Conservation (phyloP, 2,113 vertebrate genomes). For the Platysteira castanea region DNA sequence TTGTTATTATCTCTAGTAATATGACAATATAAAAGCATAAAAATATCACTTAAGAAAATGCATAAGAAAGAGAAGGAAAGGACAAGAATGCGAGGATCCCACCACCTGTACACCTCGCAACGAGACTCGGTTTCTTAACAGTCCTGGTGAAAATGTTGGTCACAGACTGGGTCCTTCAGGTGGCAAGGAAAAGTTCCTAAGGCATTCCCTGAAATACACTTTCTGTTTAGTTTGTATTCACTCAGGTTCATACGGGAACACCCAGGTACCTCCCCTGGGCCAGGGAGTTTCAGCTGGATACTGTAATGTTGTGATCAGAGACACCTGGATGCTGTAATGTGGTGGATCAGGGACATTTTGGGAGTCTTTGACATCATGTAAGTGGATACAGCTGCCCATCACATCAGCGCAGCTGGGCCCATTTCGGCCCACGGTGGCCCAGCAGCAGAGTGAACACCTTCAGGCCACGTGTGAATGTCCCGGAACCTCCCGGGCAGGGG, state of each 20-base stretch:
- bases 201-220: fast-evolving
- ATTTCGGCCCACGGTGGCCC: not conserved
- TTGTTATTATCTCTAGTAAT: no score
- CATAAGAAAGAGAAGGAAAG: not conserved
- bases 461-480: not conserved
- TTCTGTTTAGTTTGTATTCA: fast-evolving
- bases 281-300: fast-evolving
- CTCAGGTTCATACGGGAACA: not conserved
- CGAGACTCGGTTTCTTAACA: fast-evolving
- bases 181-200: fast-evolving
- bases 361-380: not conserved
- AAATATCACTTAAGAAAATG: not conserved
- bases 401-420: not conserved
- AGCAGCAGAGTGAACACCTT: not conserved
- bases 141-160: no score
- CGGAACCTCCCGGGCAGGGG: fast-evolving
- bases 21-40: not conserved
- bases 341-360: not conserved
- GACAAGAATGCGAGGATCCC: no score
- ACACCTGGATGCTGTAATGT: not conserved
- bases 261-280: not conserved
- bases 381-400: fast-evolving
- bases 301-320: no score
- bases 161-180: fast-evolving
- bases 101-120: no score